Percentiles rank a stretch among this genome's conserved stretches.
Evolutionary conservation across 2,888 invertebrate species (phyloP).

Genomic region (Stenolophus ochropezus): DNA sequence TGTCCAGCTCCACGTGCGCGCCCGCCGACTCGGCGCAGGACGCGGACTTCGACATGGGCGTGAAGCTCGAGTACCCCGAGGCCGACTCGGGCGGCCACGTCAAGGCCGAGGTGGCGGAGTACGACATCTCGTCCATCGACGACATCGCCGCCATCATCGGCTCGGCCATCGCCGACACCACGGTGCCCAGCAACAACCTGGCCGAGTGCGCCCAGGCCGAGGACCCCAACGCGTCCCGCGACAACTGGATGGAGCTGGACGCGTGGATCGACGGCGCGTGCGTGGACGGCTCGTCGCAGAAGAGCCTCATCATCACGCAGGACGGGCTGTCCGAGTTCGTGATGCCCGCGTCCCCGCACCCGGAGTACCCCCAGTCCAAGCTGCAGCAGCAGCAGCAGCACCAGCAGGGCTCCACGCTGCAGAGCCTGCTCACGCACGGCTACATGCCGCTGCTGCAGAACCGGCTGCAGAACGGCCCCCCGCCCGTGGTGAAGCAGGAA

Average conservation of each 20-base stretch:
- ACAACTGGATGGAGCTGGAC: conserved; percentile 92
- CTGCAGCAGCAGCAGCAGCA: conserved; percentile 74
- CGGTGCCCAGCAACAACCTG: conserved; percentile 82
- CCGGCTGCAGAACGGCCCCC: conserved; percentile 84
- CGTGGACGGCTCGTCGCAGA: conserved; percentile 78
- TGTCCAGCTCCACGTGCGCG: conserved; percentile 84
- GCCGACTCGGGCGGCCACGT: conserved; percentile 71
- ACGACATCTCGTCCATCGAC: conserved; percentile 86
- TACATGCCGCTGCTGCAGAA: conserved; percentile 89
- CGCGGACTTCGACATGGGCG: conserved; percentile 75
- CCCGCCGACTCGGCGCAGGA: conserved; percentile 75
- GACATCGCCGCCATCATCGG: conserved; percentile 92
- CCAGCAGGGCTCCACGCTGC: conserved; percentile 82
- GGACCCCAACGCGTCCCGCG: conserved; percentile 83
- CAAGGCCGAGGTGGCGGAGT: conserved; percentile 76
- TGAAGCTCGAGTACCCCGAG: conserved; percentile 73
- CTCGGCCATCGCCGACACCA: conserved; percentile 91
- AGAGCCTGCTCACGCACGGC: conserved; percentile 85
- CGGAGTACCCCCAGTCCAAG: conserved; percentile 73
- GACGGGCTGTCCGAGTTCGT: conserved; percentile 82
- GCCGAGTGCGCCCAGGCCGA: conserved; percentile 76
- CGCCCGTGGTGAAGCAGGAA: conserved; percentile 81
- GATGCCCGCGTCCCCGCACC: conserved; percentile 78
- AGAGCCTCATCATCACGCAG: conserved; percentile 80
- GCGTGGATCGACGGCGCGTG: conserved; percentile 90